Evolutionary conservation across 2,888 invertebrate genomes (phyloP), one percentile per base, ranked within the genome.

Genomic region (Lepidocyrtinus sp.): DNA sequence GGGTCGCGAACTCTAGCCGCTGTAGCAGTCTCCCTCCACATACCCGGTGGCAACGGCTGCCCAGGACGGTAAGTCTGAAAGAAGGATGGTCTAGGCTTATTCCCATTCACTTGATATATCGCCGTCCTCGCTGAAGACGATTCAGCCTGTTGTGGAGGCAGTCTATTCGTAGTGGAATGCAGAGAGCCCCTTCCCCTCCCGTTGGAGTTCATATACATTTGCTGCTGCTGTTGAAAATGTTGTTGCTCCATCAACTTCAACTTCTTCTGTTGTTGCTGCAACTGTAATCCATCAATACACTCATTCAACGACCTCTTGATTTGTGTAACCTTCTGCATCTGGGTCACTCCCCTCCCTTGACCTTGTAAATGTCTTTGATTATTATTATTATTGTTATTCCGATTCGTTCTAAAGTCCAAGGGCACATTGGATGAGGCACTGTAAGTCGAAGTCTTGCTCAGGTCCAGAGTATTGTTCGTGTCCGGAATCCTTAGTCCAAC

Each of bases 251-350:
- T 36, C 21, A 85, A 64, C 46, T 75, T 82, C 79, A 86, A 64
- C 59, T 80, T 81, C 59, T 85, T 86, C 65, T 82, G 83, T 25
- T 76, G 76, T 7, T 76, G 76, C 12, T 76, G 76, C 3, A 76
- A 15, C 24, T 76, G 76, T 1, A 86, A 68, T 2, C 84, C 85
- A 71, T 86, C 86, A 25, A 86, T 85, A 55, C 85, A 85, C 24
- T 86, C 86, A 21, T 82, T 82, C 25, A 86, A 76, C 19, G 80
- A 76, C 17, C 76, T 46, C 59, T 79, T 79, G 50, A 73, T 79
- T 50, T 73, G 68, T 73, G 67, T 82, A 0, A 80, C 83, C 17
- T 82, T 83, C 55, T 82, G 55, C 5, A 12, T 36, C 12, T 5
- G 36, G 5, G 5, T 36, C 62, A 79, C 75, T n/a, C n/a, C 19